Evolutionary conservation across 2,113 vertebrate species (phyloP), one percentile per base, ranked within the genome.

Genomic region (Lonchura striata): DNA sequence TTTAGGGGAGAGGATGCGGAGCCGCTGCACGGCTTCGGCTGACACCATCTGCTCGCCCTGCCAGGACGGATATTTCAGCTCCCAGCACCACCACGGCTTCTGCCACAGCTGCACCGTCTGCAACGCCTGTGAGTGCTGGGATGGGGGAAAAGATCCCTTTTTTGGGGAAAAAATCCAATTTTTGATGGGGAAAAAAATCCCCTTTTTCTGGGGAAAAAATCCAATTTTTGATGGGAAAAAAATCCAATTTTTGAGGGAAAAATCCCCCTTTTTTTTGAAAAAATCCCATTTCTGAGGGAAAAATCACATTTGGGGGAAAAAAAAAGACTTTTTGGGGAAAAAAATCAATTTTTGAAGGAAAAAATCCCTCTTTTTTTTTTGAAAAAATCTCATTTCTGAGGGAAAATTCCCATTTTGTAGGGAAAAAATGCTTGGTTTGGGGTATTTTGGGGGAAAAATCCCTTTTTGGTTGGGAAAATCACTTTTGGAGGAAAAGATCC

Each of bases 71-170:
- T 96, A 63, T 84, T 98, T 97, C 17, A 98, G 96, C 0, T 59
- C 78, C 1, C 44, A 41, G 1, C 7, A 89, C 69, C 95, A 86
- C 86, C 94, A 96, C 3, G 24, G 39, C 27, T 11, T n/a, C 24
- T 98, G 98, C 89, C 79, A 11, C 16, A 74, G 50, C 1, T 98
- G 98, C 41, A 97, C 96, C 0, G 13, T 91, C 81, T 98, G 98
- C 33, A 50, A 95, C n/a, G 7, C 64, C 10, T 33, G 98, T 98
- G 90, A 97, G 97, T 47, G 27, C 37, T 9, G 15, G 11, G 4
- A 4, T 35, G 11, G 28, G 37, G 60, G 49, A 10, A 23, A 37
- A 72, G 33, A 15, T 19, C 37, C 1, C 16, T 2, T 39, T 69
- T 42, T 11, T 1, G 35, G 47, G 47, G 27, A 15, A 39, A 39